phyloP scores from a whole-genome alignment of 2,797 vertebrate genomes.

The Hypotaenidia okinawae region DNA sequence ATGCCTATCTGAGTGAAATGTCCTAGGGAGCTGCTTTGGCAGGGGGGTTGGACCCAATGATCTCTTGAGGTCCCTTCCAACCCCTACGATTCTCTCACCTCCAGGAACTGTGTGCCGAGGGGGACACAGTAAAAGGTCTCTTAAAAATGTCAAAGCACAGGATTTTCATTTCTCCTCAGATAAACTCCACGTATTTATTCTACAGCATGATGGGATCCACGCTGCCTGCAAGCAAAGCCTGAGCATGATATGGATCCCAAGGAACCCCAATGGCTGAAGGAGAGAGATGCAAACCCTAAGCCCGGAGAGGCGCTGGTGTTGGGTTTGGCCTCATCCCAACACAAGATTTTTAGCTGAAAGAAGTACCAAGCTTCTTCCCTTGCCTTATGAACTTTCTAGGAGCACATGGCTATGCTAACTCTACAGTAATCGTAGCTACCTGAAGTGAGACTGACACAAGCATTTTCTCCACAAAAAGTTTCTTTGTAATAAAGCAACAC shows the following conservation, averaged over 20 bases:
- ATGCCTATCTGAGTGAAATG: too few species aligned
- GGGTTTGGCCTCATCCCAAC: slow-evolving; percentile 46
- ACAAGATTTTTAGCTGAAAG: slow-evolving; percentile 2
- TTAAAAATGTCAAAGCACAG: background rate
- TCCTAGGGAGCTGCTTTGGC: too few species aligned
- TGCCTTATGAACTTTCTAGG: background rate
- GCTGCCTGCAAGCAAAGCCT: background rate
- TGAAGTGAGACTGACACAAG: background rate
- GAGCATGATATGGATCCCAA: background rate
- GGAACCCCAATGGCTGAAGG: background rate
- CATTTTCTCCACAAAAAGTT: slow-evolving; percentile 7
- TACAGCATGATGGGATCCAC: background rate
- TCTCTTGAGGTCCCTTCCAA: too few species aligned
- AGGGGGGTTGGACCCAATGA: too few species aligned
- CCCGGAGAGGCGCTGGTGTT: background rate
- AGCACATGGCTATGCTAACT: background rate
- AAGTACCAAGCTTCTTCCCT: background rate
- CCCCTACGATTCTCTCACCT: background rate
- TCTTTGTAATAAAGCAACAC: background rate
- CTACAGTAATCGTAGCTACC: background rate
- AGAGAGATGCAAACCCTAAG: background rate
- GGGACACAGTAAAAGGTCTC: background rate
- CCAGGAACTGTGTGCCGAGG: background rate
- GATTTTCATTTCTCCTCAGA: background rate
- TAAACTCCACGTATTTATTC: background rate